A percentile compares a stretch with the other conserved stretches of the same genome.
Evolutionary conservation across 2,113 vertebrate species (phyloP).

Genomic region (Salvelinus fontinalis): DNA sequence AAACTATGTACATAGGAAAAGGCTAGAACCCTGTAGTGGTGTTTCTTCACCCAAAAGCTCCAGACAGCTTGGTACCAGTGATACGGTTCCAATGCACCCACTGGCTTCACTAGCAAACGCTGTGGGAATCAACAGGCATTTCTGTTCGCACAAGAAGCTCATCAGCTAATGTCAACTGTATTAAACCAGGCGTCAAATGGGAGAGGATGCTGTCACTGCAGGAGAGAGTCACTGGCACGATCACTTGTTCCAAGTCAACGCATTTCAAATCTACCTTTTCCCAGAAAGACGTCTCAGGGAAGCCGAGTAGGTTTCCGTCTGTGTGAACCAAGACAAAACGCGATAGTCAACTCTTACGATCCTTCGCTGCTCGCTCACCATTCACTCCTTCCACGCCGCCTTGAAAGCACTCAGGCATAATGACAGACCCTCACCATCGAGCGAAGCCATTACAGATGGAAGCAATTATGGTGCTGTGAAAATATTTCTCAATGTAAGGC

Average conservation of each 20-base stretch:
- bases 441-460: conserved; percentile 70
- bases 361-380: conserved; percentile 18
- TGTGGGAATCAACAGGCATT: too few species aligned
- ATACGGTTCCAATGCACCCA: too few species aligned
- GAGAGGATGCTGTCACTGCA: too few species aligned
- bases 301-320: too few species aligned
- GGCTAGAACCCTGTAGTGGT: neutral
- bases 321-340: too few species aligned
- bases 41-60: too few species aligned
- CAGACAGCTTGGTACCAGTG: too few species aligned
- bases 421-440: conserved; percentile 57
- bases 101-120: too few species aligned
- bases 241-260: conserved; percentile 31
- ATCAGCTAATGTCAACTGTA: too few species aligned
- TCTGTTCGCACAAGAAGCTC: too few species aligned
- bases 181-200: too few species aligned
- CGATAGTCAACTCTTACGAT: too few species aligned
- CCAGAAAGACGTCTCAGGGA: neutral
- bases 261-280: conserved; percentile 44
- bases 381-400: conserved; percentile 30
- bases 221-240: conserved; percentile 21
- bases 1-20: neutral
- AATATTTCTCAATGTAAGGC: conserved; percentile 74
- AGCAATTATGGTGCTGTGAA: conserved; percentile 73
- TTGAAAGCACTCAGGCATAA: conserved; percentile 65